Evolutionary conservation across 35 echinoderm and acorn worm species (phyloP).

Genomic region (Ophioderma brevispina): DNA sequence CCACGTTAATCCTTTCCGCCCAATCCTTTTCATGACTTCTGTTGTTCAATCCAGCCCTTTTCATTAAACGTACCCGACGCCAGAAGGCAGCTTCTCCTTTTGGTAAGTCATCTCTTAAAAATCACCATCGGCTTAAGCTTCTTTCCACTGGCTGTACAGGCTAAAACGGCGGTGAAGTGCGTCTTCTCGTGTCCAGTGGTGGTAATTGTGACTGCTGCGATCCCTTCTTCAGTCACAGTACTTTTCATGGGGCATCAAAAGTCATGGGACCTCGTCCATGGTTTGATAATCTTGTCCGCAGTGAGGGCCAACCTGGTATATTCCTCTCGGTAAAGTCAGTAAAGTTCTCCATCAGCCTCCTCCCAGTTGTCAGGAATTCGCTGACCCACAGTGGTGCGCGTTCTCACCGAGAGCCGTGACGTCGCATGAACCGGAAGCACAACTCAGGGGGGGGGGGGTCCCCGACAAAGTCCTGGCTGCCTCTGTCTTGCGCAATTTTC

Average conservation of each 20-base stretch:
- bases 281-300: too few species aligned
- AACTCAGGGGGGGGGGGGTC: not conserved
- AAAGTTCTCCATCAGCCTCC: not conserved
- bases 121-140: conserved; percentile 22
- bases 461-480: not conserved
- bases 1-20: not conserved
- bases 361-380: not conserved
- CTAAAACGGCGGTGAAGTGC: conserved; percentile 2
- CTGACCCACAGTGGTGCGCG: not conserved
- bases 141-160: conserved; percentile 1
- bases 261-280: too few species aligned
- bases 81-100: not conserved
- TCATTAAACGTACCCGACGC: not conserved
- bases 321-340: not conserved
- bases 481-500: conserved; percentile 7
- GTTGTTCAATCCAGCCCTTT: not conserved
- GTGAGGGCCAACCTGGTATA: too few species aligned
- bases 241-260: too few species aligned
- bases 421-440: not conserved
- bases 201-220: not conserved
- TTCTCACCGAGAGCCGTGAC: not conserved
- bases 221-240: not conserved
- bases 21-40: not conserved
- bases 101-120: conserved; percentile 5
- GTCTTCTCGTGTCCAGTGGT: conserved; percentile 24